A percentile compares a stretch with the other conserved stretches of the same genome.
Evolutionary conservation across 2,113 vertebrate species (phyloP).

Genomic region (Silurus meridionalis): DNA sequence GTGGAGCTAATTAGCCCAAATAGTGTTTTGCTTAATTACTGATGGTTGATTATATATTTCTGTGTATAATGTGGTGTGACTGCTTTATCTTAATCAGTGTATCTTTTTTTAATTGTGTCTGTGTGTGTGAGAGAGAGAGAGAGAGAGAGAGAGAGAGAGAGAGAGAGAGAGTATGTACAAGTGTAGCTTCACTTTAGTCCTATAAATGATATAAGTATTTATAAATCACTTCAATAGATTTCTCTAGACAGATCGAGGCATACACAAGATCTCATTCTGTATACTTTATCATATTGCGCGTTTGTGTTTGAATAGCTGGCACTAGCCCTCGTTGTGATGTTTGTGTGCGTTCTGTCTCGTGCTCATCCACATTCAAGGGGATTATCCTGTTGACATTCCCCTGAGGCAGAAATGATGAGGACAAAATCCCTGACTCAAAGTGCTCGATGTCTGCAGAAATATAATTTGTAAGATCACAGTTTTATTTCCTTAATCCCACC

Average conservation of each 20-base stretch:
- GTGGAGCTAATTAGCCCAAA: constrained; percentile 69
- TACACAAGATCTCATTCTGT: not conserved
- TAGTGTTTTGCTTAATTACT: constrained; percentile 66
- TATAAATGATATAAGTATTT: constrained; percentile 8
- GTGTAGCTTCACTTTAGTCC: not conserved
- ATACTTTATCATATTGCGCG: not conserved
- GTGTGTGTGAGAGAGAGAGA: not conserved
- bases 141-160: not conserved
- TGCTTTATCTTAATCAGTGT: constrained; percentile 28
- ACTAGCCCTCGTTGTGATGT: constrained; percentile 54
- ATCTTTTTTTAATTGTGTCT: constrained; percentile 27
- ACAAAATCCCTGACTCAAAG: not conserved
- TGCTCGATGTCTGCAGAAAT: not conserved
- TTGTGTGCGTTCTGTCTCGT: constrained; percentile 64
- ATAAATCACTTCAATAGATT: not conserved
- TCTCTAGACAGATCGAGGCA: not conserved
- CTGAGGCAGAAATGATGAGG: not conserved
- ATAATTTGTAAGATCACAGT: not conserved
- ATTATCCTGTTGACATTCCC: constrained; percentile 21
- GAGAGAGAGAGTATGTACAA: no score
- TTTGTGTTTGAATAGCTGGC: not conserved
- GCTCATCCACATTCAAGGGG: constrained; percentile 62
- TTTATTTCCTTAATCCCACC: not conserved
- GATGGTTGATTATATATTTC: constrained; percentile 62
- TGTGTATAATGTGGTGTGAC: constrained; percentile 46